Evolutionary conservation across 2,888 invertebrate genomes (phyloP), one percentile per base, ranked within the genome.

Genomic region (Euzophera pinguis): DNA sequence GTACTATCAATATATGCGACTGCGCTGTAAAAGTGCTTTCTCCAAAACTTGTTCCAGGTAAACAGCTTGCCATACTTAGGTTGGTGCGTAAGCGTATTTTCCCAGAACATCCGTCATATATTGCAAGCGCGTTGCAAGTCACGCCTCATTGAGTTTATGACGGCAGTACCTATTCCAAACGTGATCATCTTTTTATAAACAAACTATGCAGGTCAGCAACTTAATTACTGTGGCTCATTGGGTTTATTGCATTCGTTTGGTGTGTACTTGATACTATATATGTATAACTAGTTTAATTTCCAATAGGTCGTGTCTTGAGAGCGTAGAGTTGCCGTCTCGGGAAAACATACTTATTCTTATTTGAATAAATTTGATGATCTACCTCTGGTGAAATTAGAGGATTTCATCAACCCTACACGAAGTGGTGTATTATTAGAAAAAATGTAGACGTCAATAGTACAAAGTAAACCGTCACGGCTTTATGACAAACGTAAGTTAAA

Each of bases 151-250:
- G 27, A 5, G 34, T 35, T 50, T 50, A 50, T 50, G 9, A 6
- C 9, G 43, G 43, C 34, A 50, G n/a, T 22, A 34, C 50, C 42
- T 50, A 13, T 13, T 50, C 14, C 12, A 16, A 14, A 29, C 34
- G 8, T 37, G 39, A 35, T 13, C 29, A 50, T 32, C 32, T 13
- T 7, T n/a, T 50, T 10, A 29, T 50, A 34, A 50, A 50, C 50
- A 50, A 50, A 27, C 16, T 22, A 17, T 37, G 35, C 22, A 35
- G 17, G 37, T 37, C 17, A 12, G 12, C 35, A 39, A 16, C 16
- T 14, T 13, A 45, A 14, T 50, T 50, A 32, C 22, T 32, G 32
- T 50, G 49, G 41, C 13, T 39, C 49, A 41, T 50, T n/a, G n/a
- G n/a, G n/a, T n/a, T n/a, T n/a, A n/a, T n/a, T n/a, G n/a, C n/a